Evolutionary conservation across 2,888 invertebrate species (phyloP).

Genomic region (Tyria jacobaeae): DNA sequence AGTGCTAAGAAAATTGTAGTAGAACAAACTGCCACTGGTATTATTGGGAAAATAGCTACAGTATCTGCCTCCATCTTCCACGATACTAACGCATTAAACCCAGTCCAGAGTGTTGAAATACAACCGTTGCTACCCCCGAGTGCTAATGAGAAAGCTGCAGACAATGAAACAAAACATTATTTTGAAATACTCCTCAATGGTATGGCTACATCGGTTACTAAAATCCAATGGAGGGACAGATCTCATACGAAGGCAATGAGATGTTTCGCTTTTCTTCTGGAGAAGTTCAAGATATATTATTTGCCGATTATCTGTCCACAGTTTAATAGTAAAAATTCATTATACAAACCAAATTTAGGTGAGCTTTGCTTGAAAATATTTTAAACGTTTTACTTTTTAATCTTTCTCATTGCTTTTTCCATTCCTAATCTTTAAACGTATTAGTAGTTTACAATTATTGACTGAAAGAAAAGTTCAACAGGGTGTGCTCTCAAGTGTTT

Average conservation of each 20-base stretch:
- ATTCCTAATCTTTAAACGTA: neutral
- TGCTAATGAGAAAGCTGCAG: conserved; percentile 93
- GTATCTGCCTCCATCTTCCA: conserved; percentile 90
- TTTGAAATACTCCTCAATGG: conserved; percentile 95
- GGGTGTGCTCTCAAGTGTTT: no score
- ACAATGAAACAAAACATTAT: conserved; percentile 94
- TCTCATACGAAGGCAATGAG: conserved; percentile 91
- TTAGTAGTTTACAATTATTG: no score
- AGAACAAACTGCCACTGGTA: conserved; percentile 81
- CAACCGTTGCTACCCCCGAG: conserved; percentile 93
- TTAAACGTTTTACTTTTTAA: neutral
- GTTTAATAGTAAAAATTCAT: conserved; percentile 92
- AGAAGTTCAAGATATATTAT: conserved; percentile 96
- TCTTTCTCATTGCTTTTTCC: neutral
- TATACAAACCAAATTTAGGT: conserved; percentile 94
- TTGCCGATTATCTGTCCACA: conserved; percentile 96
- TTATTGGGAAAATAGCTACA: conserved; percentile 86
- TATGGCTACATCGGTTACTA: conserved; percentile 96
- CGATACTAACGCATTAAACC: conserved; percentile 90
- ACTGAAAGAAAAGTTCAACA: no score
- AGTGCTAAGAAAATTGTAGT: conserved; percentile 83
- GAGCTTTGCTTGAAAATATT: conserved; percentile 52
- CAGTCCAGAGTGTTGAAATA: conserved; percentile 92
- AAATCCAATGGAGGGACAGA: conserved; percentile 96
- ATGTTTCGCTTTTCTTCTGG: conserved; percentile 96